Base-by-base conservation (phyloP, 2,888 invertebrate species). In the Halocaridina rubra region DNA sequence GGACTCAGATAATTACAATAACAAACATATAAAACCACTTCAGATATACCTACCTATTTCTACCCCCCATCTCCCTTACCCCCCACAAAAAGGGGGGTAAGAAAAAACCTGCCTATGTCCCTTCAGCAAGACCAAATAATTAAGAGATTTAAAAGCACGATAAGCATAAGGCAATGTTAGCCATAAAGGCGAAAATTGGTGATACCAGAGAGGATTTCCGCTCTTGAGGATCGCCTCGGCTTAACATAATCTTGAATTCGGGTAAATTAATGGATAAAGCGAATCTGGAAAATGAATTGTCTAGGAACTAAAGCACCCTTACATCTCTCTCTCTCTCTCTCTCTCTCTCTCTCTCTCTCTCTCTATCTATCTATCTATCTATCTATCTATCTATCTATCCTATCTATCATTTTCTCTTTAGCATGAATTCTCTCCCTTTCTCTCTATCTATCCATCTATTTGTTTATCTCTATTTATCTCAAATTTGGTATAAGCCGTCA, bases 271-370 rank as follows among this genome's bases (percentile, higher is more conserved):
- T 74, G 74, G 74, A 74, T 27, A 74, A 46, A 74, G 46, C 46
- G 74, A 46, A 74, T 74, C 74, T 16, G 74, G 74, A 74, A 46
- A 74, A 74, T 74, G 74, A 74, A 74, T 74, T 74, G 74, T 39
- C 46, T 74, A 39, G 46, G 72, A 72, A 22, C 39, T 72, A 39
- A 72, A 72, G 39, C 72, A 29, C 24, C 16, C 67, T 16, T 30
- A 22, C 29, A 22, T 24, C 7, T 2, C 24, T 27, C 24, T 24
- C 24, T 22, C 22, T 8, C 29, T 16, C 24, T 5, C 7, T 67
- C 4, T 27, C 67, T 22, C 29, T 24, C 24, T 67, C 27, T 30
- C 67, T 67, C 67, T 67, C 8, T n/a, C n/a, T n/a, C n/a, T n/a
- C n/a, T n/a, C n/a, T n/a, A n/a, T n/a, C n/a, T n/a, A n/a, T n/a